Conservation (phyloP, 1,140 invertebrate genomes). For the Nasonia longicornis region DNA sequence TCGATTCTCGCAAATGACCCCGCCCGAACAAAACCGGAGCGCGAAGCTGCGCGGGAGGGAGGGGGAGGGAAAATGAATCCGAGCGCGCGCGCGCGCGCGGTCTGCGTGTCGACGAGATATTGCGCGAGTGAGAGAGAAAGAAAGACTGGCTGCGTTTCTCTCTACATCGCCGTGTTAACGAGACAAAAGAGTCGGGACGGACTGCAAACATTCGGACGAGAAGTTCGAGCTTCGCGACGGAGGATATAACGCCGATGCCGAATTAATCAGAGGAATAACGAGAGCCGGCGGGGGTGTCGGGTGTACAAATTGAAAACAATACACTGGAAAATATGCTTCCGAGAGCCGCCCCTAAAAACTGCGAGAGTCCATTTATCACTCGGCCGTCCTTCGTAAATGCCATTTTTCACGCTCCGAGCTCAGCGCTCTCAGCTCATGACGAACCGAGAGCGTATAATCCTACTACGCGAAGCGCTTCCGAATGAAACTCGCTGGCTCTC, state of each 20-base stretch:
- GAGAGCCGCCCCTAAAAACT: too few species aligned
- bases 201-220: not conserved
- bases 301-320: not conserved
- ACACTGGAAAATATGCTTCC: not conserved
- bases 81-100: slow-evolving; percentile 2
- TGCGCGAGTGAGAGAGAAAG: slow-evolving; percentile 36
- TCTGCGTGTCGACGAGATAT: slow-evolving; percentile 5
- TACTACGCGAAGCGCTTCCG: not conserved
- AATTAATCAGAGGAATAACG: not conserved
- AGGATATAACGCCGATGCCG: too few species aligned
- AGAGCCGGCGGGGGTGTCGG: too few species aligned
- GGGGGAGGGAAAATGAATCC: not conserved
- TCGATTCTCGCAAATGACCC: slow-evolving; percentile 41
- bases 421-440: not conserved
- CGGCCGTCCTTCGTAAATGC: not conserved
- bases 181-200: slow-evolving; percentile 9
- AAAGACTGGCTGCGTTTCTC: slow-evolving; percentile 17
- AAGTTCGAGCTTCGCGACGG: too few species aligned
- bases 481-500: not conserved
- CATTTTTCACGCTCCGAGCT: not conserved
- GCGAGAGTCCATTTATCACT: not conserved
- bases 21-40: slow-evolving; percentile 49
- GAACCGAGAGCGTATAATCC: not conserved
- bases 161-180: not conserved
- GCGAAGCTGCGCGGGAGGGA: slow-evolving; percentile 25